Evolutionary conservation across 2,888 invertebrate species (phyloP).

Genomic region (Troides aeacus): DNA sequence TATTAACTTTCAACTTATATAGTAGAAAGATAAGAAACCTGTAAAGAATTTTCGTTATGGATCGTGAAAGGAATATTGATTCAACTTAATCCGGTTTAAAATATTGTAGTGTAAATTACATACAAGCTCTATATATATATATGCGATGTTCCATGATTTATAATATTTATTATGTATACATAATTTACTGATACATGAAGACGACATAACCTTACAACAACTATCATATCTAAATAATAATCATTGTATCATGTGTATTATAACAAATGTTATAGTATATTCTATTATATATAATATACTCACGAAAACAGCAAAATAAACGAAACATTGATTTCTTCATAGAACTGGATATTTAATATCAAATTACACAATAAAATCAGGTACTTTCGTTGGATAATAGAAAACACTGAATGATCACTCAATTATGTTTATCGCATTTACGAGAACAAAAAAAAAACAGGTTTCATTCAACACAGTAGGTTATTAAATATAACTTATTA

Average conservation of each 20-base stretch:
- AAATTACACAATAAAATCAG: constrained; percentile 20
- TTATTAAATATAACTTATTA: constrained; percentile 37
- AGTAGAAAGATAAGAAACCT: not conserved
- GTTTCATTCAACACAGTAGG: constrained; percentile 37
- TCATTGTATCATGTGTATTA: not conserved
- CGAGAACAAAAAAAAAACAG: constrained; percentile 38
- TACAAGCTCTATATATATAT: no score
- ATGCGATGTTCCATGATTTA: no score
- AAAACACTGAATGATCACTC: constrained; percentile 45
- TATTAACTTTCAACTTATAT: not conserved
- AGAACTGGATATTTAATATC: not conserved
- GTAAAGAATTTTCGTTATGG: no score
- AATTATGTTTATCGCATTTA: constrained; percentile 37
- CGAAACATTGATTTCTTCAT: constrained; percentile 13
- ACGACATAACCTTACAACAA: no score
- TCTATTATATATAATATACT: constrained; percentile 5
- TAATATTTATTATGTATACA: no score
- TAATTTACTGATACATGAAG: no score
- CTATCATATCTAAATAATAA: not conserved
- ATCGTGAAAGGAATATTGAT: no score
- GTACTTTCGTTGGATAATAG: constrained; percentile 37
- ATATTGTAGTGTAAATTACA: no score
- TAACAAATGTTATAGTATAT: not conserved
- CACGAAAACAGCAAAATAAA: constrained; percentile 24
- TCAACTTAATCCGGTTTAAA: no score